phyloP scores from a whole-genome alignment of 2,113 vertebrate species.

The Tonatia bakeri region DNA sequence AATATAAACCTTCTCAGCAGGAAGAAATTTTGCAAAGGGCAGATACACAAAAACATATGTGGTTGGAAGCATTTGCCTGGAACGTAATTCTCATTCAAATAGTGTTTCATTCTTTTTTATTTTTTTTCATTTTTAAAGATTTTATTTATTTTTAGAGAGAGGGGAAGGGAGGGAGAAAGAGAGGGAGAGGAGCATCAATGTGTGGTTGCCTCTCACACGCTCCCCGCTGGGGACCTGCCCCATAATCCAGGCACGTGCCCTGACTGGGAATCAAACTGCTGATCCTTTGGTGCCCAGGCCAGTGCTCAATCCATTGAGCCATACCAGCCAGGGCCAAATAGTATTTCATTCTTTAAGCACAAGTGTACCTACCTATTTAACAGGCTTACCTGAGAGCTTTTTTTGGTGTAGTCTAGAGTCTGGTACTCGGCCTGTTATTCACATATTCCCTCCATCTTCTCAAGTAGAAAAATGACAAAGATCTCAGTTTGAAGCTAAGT shows the following conservation, averaged over 20 bases:
- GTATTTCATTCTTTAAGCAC: not conserved
- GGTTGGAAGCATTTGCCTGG: not conserved
- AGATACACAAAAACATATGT: not conserved
- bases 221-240: too few species aligned
- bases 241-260: too few species aligned
- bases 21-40: not conserved
- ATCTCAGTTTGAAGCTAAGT: conserved; percentile 38
- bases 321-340: not conserved
- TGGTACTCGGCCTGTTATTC: not conserved
- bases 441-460: not conserved
- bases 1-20: not conserved
- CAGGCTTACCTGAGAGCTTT: not conserved
- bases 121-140: too few species aligned
- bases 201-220: too few species aligned
- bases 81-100: conserved; percentile 9
- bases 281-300: too few species aligned
- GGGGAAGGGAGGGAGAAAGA: too few species aligned
- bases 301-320: too few species aligned
- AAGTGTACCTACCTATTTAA: not conserved
- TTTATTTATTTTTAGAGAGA: too few species aligned
- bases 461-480: conserved; percentile 6
- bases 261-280: too few species aligned
- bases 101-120: not conserved
- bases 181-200: too few species aligned
- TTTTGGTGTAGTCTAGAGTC: not conserved